Evolutionary conservation across 2,113 vertebrate species (phyloP), one percentile per base, ranked within the genome.

Genomic region (Cyanoderma ruficeps): DNA sequence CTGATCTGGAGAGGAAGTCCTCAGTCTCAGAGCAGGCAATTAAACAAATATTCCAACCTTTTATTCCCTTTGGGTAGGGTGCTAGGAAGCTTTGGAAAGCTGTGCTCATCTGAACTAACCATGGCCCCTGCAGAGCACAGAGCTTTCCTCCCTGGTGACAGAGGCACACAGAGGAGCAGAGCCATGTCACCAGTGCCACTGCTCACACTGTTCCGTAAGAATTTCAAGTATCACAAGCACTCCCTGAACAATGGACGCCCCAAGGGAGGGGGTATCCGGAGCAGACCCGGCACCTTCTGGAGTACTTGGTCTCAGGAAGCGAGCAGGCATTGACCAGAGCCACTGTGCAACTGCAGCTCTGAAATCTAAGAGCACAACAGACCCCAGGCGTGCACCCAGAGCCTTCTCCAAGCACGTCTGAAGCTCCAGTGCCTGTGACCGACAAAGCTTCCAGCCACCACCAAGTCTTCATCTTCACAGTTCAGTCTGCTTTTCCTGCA

Each of bases 1-100:
- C 71, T 70, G 65, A n/a, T 71, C n/a, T 68, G 31, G 27, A 50
- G 39, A 44, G 20, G 44, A 60, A 64, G 37, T 12, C 47, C 55
- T 80, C 27, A 15, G n/a, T 56, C 46, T 16, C 52, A 10, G 35
- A 68, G 59, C 39, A 86, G 55, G 41, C 49, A 83, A 53, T 70
- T 90, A 91, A 56, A 50, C 63, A 96, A 93, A 88, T 81, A 83
- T 27, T 52, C 56, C 79, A 90, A 31, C 65, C 74, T 47, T 65
- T 55, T 63, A 72, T 92, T 74, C 79, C 79, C 83, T 46, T 47
- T 41, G 69, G 60, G 46, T 3, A 92, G 67, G 39, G 21, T 28
- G 39, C 65, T 25, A 19, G 56, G 47, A 61, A 78, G 76, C 47
- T 77, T 70, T 80, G 2, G 3, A 56, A 90, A 70, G 88, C 52